Evolutionary conservation across 2,113 vertebrate species (phyloP), one percentile per base, ranked within the genome.

Genomic region (Callopanchax toddi): DNA sequence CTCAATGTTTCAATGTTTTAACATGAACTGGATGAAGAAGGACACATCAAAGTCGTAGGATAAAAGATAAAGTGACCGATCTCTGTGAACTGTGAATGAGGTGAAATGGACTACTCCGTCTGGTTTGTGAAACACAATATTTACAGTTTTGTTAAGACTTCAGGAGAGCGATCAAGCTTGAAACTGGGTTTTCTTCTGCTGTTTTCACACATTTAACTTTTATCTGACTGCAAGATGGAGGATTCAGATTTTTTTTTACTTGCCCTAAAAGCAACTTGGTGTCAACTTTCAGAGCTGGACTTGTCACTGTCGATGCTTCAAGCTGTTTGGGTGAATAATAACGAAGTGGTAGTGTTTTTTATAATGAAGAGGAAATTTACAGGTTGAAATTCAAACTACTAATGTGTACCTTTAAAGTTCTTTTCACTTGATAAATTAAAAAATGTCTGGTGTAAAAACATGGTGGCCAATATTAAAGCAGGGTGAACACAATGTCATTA

Each of bases 1-100:
- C 84, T 88, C 36, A 88, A 88, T 74, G 86, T 88, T 55, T 67
- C 86, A 5, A 88, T 88, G 86, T 88, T 86, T 71, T 88, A 76
- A 81, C 62, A 45, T 34, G 34, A 72, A 65, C 9, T 10, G 29
- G 71, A 68, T 2, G 21, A 18, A 60, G 60, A 52, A 71, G 16
- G 52, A 49, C 45, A 10, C 23, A 21, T 55, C 20, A 48, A 55
- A 67, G 22, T 72, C 34, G 26, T 13, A n/a, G 17, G 17, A 7
- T 21, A 26, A 54, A 65, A 15, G 48, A 68, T 49, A 16, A 45
- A 36, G 52, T 11, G 81, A 51, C 70, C 57, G 48, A 59, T 75
- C n/a, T 74, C 29, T 67, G 39, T 55, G 56, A 46, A 82, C 48
- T 67, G n/a, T n/a, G n/a, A n/a, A n/a, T n/a, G 50, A 53, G 36